Evolutionary conservation across 2,797 vertebrate genomes (phyloP).

Genomic region (Gobio occitaniae): DNA sequence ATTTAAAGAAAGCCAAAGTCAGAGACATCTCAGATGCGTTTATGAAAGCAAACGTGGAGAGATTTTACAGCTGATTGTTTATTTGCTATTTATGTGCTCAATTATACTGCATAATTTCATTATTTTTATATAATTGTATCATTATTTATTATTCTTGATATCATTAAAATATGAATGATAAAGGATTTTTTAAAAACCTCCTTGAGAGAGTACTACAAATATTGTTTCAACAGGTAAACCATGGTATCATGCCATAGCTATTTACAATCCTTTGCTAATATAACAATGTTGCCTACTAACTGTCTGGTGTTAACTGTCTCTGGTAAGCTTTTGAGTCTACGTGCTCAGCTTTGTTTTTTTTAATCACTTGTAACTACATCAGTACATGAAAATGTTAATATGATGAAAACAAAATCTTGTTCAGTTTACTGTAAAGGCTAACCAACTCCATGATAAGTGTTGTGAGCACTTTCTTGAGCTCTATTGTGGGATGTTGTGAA

Average conservation of each 20-base stretch:
- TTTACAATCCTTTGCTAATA: slow-evolving; percentile 18
- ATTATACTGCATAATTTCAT: neutral
- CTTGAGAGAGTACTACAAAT: neutral
- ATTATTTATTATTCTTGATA: slow-evolving; percentile 21
- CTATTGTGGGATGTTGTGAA: neutral
- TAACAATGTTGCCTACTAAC: slow-evolving; percentile 3
- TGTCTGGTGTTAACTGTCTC: slow-evolving; percentile 19
- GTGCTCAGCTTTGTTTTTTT: neutral
- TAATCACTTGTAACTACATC: slow-evolving; percentile 7
- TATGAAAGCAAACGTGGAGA: neutral
- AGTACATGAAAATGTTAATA: slow-evolving; percentile 6
- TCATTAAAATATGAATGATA: neutral
- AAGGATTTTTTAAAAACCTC: neutral
- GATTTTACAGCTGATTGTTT: slow-evolving; percentile 9
- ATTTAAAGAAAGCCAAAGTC: slow-evolving; percentile 30
- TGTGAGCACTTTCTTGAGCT: neutral
- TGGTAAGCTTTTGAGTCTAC: neutral
- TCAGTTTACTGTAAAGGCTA: neutral
- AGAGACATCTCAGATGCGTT: neutral
- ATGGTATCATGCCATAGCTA: neutral
- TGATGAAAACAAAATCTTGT: neutral
- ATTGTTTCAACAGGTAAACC: slow-evolving; percentile 1
- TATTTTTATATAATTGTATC: neutral
- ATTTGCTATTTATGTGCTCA: neutral
- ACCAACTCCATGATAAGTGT: neutral